These are phyloP conservation scores for Drosophila incognita DNA, from an alignment of 2,888 invertebrate genomes.

Conservation along the genomic window DNA sequence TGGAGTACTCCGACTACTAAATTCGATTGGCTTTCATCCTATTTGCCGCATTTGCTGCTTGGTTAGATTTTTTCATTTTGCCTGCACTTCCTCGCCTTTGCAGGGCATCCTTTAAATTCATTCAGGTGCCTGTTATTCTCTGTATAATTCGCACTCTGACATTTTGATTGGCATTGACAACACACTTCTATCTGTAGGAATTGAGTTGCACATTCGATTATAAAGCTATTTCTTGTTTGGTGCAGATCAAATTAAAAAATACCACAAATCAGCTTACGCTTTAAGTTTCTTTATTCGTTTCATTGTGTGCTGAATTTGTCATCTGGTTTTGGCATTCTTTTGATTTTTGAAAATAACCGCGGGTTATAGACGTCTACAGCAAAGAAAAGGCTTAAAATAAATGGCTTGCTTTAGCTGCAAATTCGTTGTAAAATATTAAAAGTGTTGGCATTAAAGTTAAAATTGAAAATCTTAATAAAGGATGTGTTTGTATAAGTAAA, in stretches of 20 bases:
- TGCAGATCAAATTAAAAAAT: conserved; percentile 58
- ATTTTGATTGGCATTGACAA: conserved; percentile 78
- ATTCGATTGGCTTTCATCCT: conserved; percentile 78
- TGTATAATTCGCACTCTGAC: conserved; percentile 71
- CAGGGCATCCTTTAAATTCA: conserved; percentile 22
- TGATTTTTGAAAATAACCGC: conserved; percentile 44
- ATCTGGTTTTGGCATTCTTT: conserved; percentile 28
- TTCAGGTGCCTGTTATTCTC: conserved; percentile 8
- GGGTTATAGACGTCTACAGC: conserved; percentile 58
- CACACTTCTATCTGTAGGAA: conserved; percentile 62
- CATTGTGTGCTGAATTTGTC: conserved; percentile 50
- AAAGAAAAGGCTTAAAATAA: not conserved
- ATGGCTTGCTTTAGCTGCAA: not conserved
- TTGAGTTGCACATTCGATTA: conserved; percentile 55
- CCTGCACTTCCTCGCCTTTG: conserved; percentile 28
- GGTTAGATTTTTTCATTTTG: conserved; percentile 71
- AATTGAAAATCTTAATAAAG: not conserved
- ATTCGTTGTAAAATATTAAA: not conserved
- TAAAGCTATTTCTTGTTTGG: conserved; percentile 21
- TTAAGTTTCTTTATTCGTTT: conserved; percentile 26
- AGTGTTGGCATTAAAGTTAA: not conserved
- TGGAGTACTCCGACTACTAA: conserved; percentile 50
- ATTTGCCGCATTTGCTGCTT: conserved; percentile 78
- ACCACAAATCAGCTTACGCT: conserved; percentile 58
- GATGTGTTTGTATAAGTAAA: fast-evolving